phyloP scores from a whole-genome alignment of 2,113 vertebrate genomes.

The Nematolebias whitei region DNA sequence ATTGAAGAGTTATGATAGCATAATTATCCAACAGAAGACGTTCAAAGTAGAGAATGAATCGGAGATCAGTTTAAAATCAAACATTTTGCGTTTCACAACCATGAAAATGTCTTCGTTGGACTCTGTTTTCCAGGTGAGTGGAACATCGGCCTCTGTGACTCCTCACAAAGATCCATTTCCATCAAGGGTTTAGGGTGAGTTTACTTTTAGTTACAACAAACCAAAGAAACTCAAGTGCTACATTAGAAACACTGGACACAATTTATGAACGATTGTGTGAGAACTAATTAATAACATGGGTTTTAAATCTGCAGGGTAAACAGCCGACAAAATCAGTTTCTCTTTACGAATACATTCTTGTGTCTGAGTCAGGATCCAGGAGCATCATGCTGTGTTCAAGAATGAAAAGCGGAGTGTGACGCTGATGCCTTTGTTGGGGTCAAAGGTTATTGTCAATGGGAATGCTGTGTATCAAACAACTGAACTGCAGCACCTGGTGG shows the following conservation, averaged over 20 bases:
- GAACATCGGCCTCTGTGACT: slow-evolving; percentile 79
- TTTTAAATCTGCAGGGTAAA: no score
- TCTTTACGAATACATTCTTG: background rate
- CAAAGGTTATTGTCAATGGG: slow-evolving; percentile 87
- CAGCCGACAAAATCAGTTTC: background rate
- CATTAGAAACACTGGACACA: no score
- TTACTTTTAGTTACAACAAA: background rate
- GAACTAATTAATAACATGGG: no score
- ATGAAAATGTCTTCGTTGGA: background rate
- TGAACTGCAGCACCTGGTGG: slow-evolving; percentile 86
- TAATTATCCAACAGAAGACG: no score
- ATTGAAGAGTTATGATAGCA: no score
- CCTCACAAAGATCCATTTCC: slow-evolving; percentile 72
- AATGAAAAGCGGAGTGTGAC: slow-evolving; percentile 79
- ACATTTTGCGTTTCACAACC: background rate
- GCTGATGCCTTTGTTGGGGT: slow-evolving; percentile 74
- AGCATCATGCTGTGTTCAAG: slow-evolving; percentile 84
- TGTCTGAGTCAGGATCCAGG: slow-evolving; percentile 81
- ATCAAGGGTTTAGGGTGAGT: slow-evolving; percentile 87
- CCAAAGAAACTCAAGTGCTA: background rate
- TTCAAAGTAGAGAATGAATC: background rate
- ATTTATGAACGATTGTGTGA: no score
- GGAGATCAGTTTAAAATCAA: background rate
- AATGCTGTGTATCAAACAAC: slow-evolving; percentile 69
- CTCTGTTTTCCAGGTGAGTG: slow-evolving; percentile 79